phyloP scores from a whole-genome alignment of 2,888 invertebrate species.

The Hedya salicella region DNA sequence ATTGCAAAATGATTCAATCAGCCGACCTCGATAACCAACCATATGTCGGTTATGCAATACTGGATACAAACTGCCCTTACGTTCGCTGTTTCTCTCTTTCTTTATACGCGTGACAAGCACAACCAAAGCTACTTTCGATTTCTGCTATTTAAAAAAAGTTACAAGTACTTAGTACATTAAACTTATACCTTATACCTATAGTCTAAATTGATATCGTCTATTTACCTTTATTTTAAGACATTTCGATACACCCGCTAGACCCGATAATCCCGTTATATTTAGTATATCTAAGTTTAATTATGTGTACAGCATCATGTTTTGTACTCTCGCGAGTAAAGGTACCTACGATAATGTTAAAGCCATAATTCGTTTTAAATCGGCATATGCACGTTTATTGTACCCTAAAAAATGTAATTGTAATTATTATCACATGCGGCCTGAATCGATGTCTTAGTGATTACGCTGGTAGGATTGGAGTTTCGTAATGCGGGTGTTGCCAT shows the following conservation, averaged over 20 bases:
- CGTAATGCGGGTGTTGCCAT: constrained; percentile 20
- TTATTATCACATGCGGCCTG: not conserved
- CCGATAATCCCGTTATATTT: too few relatives aligned
- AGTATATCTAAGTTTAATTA: too few relatives aligned
- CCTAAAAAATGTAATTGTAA: not conserved
- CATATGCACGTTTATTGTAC: not conserved
- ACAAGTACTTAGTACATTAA: not conserved
- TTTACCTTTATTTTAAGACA: too few relatives aligned
- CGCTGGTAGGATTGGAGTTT: constrained; percentile 13
- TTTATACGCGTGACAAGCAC: constrained; percentile 17
- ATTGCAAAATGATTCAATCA: constrained; percentile 42
- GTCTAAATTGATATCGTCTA: too few relatives aligned
- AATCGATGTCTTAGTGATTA: not conserved
- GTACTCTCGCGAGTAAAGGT: too few relatives aligned
- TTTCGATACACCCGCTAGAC: too few relatives aligned
- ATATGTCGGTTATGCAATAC: constrained; percentile 50
- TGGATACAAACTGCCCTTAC: constrained; percentile 44
- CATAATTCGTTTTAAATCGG: not conserved
- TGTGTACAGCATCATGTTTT: too few relatives aligned
- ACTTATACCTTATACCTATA: too few relatives aligned
- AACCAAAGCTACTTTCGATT: not conserved
- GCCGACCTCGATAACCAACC: constrained; percentile 51
- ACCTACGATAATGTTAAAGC: too few relatives aligned
- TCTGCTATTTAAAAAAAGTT: not conserved
- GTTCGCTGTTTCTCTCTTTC: constrained; percentile 4